Evolutionary conservation across 2,888 invertebrate species (phyloP).

Genomic region (Blera fallax): DNA sequence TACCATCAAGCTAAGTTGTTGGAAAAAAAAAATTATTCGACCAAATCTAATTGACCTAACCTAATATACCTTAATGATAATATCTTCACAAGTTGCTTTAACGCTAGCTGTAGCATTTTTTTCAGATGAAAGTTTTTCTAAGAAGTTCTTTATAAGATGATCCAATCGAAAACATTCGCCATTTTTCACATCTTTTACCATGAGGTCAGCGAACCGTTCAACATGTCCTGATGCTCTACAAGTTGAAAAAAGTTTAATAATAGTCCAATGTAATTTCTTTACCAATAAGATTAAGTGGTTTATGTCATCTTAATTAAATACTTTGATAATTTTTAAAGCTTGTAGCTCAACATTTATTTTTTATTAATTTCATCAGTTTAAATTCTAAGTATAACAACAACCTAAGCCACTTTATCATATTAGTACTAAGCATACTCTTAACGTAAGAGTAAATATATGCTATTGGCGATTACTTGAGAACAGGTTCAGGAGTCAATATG

Average conservation of each 20-base stretch:
- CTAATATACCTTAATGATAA: conserved; percentile 76
- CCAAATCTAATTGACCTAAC: neutral
- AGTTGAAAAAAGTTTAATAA: conserved; percentile 38
- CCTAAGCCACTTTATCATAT: no score
- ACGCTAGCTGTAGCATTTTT: conserved; percentile 90
- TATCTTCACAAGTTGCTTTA: conserved; percentile 79
- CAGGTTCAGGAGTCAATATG: conserved; percentile 97
- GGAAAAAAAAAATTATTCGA: neutral
- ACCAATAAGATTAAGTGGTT: neutral
- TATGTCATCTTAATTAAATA: no score
- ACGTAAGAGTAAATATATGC: no score
- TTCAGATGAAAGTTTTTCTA: conserved; percentile 92
- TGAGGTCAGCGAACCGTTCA: conserved; percentile 98
- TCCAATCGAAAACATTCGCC: conserved; percentile 99
- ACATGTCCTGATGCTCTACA: conserved; percentile 97
- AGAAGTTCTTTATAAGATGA: conserved; percentile 96
- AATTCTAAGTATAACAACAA: no score
- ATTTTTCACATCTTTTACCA: conserved; percentile 98
- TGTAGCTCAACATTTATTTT: no score
- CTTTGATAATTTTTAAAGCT: no score
- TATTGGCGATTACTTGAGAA: conserved; percentile 89
- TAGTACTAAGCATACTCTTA: neutral
- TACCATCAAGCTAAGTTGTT: conserved; percentile 90
- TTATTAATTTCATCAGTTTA: no score
- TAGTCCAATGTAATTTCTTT: neutral